Conservation (phyloP, 2,888 invertebrate species). For the Cyclophora punctaria region DNA sequence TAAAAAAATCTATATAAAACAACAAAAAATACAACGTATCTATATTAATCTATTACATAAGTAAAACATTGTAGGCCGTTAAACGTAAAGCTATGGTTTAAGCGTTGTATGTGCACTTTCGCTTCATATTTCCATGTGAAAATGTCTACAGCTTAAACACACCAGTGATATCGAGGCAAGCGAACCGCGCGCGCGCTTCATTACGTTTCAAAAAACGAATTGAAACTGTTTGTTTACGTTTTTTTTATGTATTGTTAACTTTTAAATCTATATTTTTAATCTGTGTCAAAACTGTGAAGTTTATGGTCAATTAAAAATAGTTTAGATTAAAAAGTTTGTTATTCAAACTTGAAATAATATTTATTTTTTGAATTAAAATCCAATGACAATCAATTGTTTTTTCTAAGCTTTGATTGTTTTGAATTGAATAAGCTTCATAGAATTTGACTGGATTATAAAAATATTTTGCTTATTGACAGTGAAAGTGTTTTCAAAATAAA, state of each 20-base stretch:
- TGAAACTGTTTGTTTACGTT: too few relatives aligned
- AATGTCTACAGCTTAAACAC: constrained; percentile 46
- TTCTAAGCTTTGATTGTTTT: constrained; percentile 4
- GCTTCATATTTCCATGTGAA: constrained; percentile 49
- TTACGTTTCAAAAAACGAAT: constrained; percentile 19
- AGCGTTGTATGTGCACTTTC: constrained; percentile 42
- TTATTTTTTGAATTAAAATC: not conserved
- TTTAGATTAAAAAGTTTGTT: not conserved
- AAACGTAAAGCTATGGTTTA: constrained; percentile 1
- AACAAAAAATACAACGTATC: too few relatives aligned
- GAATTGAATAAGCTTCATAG: not conserved
- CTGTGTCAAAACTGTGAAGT: constrained; percentile 8
- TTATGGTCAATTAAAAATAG: constrained; percentile 10
- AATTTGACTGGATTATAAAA: too few relatives aligned
- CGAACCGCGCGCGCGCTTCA: constrained; percentile 39
- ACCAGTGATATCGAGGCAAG: constrained; percentile 40
- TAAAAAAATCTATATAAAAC: too few relatives aligned
- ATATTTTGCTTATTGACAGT: not conserved
- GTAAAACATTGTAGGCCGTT: not conserved
- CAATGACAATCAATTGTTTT: not conserved
- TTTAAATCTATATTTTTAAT: not conserved
- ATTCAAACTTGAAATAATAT: not conserved
- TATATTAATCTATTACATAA: too few relatives aligned
- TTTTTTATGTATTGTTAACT: too few relatives aligned
- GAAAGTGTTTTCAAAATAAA: constrained; percentile 3